Conservation (phyloP, 92 coral and sea anemone genomes). For the Epizoanthus stellaris region DNA sequence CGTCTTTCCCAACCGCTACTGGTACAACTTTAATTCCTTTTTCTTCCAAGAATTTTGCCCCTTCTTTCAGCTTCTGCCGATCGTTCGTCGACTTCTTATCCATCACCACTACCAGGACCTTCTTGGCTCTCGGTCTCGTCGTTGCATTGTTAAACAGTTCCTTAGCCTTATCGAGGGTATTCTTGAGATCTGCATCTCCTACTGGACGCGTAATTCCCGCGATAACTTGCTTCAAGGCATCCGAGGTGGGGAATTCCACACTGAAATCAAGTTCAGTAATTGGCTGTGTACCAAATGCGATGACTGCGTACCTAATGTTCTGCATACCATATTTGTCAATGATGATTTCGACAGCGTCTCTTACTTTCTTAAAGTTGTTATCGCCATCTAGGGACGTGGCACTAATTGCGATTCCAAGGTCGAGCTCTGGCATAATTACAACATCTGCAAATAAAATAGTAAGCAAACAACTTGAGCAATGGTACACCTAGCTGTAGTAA, state of each 20-base stretch:
- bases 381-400: constrained; percentile 7
- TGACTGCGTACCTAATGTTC: constrained; percentile 28
- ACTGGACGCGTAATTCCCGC: neutral
- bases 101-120: constrained; percentile 77
- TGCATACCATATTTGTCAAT: constrained; percentile 27
- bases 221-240: constrained; percentile 5
- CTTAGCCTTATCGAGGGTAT: constrained; percentile 7
- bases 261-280: neutral
- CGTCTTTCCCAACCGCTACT: constrained; percentile 78
- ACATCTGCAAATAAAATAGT: neutral
- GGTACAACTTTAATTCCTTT: constrained; percentile 78
- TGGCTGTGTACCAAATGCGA: constrained; percentile 20
- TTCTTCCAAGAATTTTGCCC: constrained; percentile 60
- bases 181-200: constrained; percentile 24
- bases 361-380: constrained; percentile 13
- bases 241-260: neutral
- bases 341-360: constrained; percentile 16
- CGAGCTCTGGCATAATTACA: constrained; percentile 27
- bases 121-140: constrained; percentile 75
- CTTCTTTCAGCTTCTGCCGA: constrained; percentile 54
- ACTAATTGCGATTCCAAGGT: constrained; percentile 27
- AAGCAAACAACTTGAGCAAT: neutral
- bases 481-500: neutral
- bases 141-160: constrained; percentile 18
- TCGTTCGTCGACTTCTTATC: constrained; percentile 75